These are phyloP conservation scores for Drosophila picticornis DNA, from an alignment of 2,888 invertebrate genomes.

Conservation along the genomic window DNA sequence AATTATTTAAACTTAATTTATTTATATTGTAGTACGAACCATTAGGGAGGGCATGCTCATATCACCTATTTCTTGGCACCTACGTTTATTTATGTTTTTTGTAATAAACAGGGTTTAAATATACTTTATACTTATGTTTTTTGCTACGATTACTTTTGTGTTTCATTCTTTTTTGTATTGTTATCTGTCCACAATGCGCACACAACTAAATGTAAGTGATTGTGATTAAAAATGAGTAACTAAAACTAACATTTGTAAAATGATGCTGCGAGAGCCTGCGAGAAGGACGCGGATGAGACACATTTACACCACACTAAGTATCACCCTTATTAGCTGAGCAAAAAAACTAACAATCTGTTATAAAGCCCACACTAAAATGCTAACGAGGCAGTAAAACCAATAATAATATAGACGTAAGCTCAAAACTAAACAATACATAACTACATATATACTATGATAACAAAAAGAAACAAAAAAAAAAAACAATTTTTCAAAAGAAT, in stretches of 20 bases:
- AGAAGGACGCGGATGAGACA: slow-evolving; percentile 12
- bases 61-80: slow-evolving; percentile 42
- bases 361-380: slow-evolving; percentile 66
- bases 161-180: slow-evolving; percentile 31
- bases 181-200: slow-evolving; percentile 29
- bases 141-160: slow-evolving; percentile 34
- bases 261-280: slow-evolving; percentile 39
- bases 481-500: slow-evolving; percentile 53
- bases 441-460: slow-evolving; percentile 29
- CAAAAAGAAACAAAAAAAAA: neutral
- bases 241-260: slow-evolving; percentile 67
- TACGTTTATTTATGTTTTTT: slow-evolving; percentile 61
- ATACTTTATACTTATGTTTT: slow-evolving; percentile 44
- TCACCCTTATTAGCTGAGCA: slow-evolving; percentile 54
- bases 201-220: slow-evolving; percentile 73
- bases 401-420: slow-evolving; percentile 59
- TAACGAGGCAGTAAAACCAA: slow-evolving; percentile 74
- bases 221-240: slow-evolving; percentile 73
- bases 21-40: slow-evolving; percentile 45
- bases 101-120: slow-evolving; percentile 53
- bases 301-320: slow-evolving; percentile 34
- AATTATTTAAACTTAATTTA: slow-evolving; percentile 65
- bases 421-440: slow-evolving; percentile 44
- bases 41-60: slow-evolving; percentile 51
- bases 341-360: slow-evolving; percentile 54